Base-by-base conservation (phyloP, 2,113 vertebrate genomes). In the Egretta garzetta region DNA sequence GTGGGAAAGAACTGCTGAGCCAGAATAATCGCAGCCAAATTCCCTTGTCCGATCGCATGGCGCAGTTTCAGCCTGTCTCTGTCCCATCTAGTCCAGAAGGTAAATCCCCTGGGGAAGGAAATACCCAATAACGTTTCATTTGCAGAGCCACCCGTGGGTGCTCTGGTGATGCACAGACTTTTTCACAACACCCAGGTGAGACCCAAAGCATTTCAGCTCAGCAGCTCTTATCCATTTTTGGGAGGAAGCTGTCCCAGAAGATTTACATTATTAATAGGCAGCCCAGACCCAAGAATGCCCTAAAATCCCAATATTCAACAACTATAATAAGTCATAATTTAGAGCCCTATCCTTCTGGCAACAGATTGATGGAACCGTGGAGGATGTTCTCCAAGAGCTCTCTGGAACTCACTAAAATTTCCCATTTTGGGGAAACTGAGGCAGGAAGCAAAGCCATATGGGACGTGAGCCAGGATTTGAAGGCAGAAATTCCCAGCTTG, bases 41-140 rank as follows among this genome's bases (percentile, higher is more conserved):
- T 63, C 55, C 86, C 68, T 28, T 3, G 0, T 43, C 33, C 0
- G 0, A 32, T 17, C 4, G 3, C 82, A 47, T 30, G 14, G 80
- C 1, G 0, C 47, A 28, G 37, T 12, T 64, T 64, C 74, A 64
- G 67, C 67, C 52, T 13, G 22, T 23, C 52, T 90, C 87, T 26
- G 59, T 30, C 45, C 58, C 9, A 0, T 6, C 37, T 33, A 6
- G 3, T 23, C 14, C 4, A 71, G 72, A 56, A 62, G 59, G 41
- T 19, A 41, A 77, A 71, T 15, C 47, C 64, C 53, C 60, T 7
- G 27, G 27, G 64, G 33, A 83, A 60, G 82, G 43, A 53, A 35
- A 39, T 0, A 13, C 0, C 5, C 63, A 49, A 16, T 2, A 1
- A 49, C 0, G 3, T 17, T 74, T 10, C 16, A 68, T n/a, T 43